These are phyloP conservation scores for Melikaiella ostensackeni DNA, from an alignment of 2,888 invertebrate species.

Conservation along the genomic window DNA sequence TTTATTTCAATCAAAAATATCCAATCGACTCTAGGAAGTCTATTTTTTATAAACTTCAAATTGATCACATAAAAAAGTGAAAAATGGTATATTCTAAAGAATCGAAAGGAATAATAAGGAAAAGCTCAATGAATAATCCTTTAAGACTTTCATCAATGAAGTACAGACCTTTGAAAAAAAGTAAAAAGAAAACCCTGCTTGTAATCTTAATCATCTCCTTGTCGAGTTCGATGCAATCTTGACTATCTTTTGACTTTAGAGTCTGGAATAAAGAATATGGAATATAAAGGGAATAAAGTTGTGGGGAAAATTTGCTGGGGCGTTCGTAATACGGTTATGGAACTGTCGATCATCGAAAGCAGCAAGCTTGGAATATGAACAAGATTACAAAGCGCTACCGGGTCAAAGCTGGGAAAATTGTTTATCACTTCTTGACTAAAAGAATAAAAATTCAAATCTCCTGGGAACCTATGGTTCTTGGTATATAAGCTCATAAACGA, in stretches of 20 bases:
- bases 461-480: constrained; percentile 36
- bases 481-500: constrained; percentile 35
- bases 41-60: background rate
- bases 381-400: constrained; percentile 43
- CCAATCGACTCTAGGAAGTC: background rate
- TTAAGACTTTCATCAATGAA: background rate
- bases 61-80: background rate
- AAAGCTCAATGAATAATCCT: background rate
- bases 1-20: background rate
- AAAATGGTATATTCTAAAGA: background rate
- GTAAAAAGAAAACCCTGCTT: background rate
- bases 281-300: background rate
- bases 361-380: constrained; percentile 62
- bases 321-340: constrained; percentile 60
- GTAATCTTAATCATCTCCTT: constrained; percentile 29
- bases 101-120: background rate
- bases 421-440: constrained; percentile 59
- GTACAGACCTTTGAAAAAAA: background rate
- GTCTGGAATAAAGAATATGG: background rate
- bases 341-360: constrained; percentile 62
- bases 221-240: constrained; percentile 5
- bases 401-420: constrained; percentile 59
- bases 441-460: constrained; percentile 66
- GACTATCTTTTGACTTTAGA: constrained; percentile 3
- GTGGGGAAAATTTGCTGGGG: constrained; percentile 1